A percentile compares a stretch with the other conserved stretches of the same genome.
Evolutionary conservation across 1,140 invertebrate species (phyloP).

Genomic region (Antheraea mylitta): DNA sequence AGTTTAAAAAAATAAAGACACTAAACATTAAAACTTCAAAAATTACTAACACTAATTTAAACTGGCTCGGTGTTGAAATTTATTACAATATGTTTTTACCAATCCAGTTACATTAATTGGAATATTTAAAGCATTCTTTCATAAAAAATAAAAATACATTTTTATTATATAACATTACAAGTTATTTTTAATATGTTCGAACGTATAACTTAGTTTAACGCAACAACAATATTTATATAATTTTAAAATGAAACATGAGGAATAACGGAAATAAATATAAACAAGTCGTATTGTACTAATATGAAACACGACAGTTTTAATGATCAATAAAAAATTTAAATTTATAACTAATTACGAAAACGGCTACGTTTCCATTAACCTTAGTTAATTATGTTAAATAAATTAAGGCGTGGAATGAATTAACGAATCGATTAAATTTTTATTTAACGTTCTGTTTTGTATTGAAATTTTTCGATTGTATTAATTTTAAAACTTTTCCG

Average conservation of each 20-base stretch:
- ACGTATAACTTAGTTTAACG: too few relatives aligned
- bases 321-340: slow-evolving; percentile 28
- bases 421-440: not conserved
- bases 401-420: not conserved
- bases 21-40: too few relatives aligned
- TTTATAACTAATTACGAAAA: slow-evolving; percentile 22
- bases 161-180: too few relatives aligned
- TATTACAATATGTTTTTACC: too few relatives aligned
- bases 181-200: too few relatives aligned
- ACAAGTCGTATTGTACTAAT: slow-evolving; percentile 25
- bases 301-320: slow-evolving; percentile 25
- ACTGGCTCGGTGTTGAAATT: too few relatives aligned
- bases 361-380: not conserved
- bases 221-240: not conserved
- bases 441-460: not conserved
- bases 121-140: too few relatives aligned
- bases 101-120: too few relatives aligned
- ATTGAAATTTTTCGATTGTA: not conserved
- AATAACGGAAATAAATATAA: slow-evolving; percentile 10
- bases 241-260: not conserved
- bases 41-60: too few relatives aligned
- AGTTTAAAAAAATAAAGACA: too few relatives aligned
- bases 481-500: too few relatives aligned
- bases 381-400: slow-evolving; percentile 3
- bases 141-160: too few relatives aligned